Evolutionary conservation across 2,797 vertebrate genomes (phyloP), one percentile per base, ranked within the genome.

Genomic region (Astyanax mexicanus): DNA sequence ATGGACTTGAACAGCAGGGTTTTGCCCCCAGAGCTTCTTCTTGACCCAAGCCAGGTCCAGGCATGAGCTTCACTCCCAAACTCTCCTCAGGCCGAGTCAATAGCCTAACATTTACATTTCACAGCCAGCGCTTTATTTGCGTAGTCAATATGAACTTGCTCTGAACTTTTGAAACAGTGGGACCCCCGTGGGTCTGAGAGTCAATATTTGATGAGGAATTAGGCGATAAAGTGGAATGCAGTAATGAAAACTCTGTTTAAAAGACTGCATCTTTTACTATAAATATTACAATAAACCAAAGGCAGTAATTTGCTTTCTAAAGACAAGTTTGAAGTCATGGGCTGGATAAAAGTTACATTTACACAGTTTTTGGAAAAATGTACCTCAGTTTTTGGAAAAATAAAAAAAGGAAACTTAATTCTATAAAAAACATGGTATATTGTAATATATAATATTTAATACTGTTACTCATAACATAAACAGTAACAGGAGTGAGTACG

Each of bases 61-160:
- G 5, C n/a, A 3, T 6, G 37, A 38, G 37, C 21, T 3, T 13
- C 58, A 21, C 58, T 62, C 51, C 29, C 49, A 45, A 61, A 40
- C 7, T 9, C 47, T 51, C 32, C 15, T 38, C 23, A 40, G 10
- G 23, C 35, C 17, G 51, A 54, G 38, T 80, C 73, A 72, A 67
- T 55, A 72, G 42, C 60, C 37, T 60, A 77, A 65, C 55, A 42
- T 74, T 77, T 71, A 58, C 58, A 54, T 70, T 77, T 74, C 27
- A 19, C 12, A 57, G 42, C 32, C 49, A 12, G 51, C 55, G 29
- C 62, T 71, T 72, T 19, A 47, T 65, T 61, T 70, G n/a, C 37
- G 66, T 38, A 42, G 66, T 67, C 60, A 62, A 66, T 35, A 23
- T 29, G 66, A 38, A 40, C 23, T 49, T 38, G 27, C 37, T 17